These are phyloP conservation scores for Apodemia mormo DNA, from an alignment of 2,888 invertebrate genomes.

Conservation along the genomic window DNA sequence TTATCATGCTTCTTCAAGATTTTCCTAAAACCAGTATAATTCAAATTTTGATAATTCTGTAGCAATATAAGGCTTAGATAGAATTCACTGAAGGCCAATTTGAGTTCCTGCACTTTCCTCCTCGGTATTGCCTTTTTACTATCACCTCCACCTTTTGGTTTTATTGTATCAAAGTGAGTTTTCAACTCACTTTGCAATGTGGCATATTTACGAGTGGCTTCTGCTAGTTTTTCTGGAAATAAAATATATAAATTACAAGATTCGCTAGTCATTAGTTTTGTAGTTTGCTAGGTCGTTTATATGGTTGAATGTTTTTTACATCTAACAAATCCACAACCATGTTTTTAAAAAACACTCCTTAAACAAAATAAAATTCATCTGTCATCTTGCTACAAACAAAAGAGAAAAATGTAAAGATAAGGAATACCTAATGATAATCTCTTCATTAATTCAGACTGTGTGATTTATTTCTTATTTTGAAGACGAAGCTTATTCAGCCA, in stretches of 20 bases:
- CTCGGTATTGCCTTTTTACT: constrained; percentile 83
- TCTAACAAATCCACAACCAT: no score
- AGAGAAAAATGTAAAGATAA: no score
- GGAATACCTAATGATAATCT: no score
- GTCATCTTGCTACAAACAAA: no score
- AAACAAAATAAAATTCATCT: no score
- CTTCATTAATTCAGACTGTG: no score
- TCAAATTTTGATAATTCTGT: constrained; percentile 99
- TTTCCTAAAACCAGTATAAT: constrained; percentile 99
- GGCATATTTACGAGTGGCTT: constrained; percentile 97
- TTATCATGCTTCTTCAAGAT: constrained; percentile 99
- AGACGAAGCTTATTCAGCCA: no score
- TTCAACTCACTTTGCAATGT: constrained; percentile 94
- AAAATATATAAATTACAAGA: constrained; percentile 1
- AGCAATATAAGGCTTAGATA: constrained; percentile 97
- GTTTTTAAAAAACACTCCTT: no score
- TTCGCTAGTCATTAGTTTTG: no score
- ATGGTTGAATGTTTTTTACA: no score
- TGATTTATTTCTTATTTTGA: no score
- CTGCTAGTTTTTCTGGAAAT: constrained; percentile 94
- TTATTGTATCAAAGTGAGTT: constrained; percentile 80
- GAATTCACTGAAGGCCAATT: constrained; percentile 99
- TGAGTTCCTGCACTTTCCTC: constrained; percentile 94
- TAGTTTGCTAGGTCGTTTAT: no score
- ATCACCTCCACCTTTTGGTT: constrained; percentile 67